A percentile compares a stretch with the other conserved stretches of the same genome.
Evolutionary conservation across 2,797 vertebrate species (phyloP).

Genomic region (Pseudocheirus occidentalis): DNA sequence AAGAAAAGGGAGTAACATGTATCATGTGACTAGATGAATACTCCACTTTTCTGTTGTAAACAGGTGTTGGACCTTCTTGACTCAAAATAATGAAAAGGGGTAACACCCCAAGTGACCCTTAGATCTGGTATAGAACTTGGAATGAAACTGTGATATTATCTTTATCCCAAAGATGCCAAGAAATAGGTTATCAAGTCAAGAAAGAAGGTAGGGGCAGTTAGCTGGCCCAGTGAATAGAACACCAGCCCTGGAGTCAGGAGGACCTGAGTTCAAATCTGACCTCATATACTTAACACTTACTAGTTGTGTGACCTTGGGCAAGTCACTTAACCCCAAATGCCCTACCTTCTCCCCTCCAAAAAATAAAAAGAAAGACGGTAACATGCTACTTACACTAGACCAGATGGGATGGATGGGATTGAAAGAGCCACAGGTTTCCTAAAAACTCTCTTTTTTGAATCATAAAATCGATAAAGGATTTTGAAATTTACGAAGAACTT

Average conservation of each 20-base stretch:
- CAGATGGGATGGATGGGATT: neutral
- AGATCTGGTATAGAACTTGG: neutral
- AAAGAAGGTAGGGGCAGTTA: neutral
- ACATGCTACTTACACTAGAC: neutral
- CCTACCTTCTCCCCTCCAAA: no score
- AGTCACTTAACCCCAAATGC: no score
- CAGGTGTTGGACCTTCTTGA: neutral
- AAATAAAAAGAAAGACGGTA: neutral
- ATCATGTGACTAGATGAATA: neutral
- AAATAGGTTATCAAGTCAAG: neutral
- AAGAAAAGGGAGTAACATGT: neutral
- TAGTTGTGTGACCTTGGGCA: no score
- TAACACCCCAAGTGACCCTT: neutral
- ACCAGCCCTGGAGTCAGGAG: no score
- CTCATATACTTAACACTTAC: no score
- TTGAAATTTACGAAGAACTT: neutral
- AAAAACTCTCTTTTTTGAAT: neutral
- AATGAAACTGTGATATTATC: neutral
- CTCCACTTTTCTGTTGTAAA: neutral
- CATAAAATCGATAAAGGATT: neutral
- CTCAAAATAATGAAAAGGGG: neutral
- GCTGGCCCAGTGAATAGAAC: no score
- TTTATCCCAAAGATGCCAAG: neutral
- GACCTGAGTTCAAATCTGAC: no score
- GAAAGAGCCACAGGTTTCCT: neutral